These are phyloP conservation scores for Stegodyphus mimosarum DNA, from an alignment of 1,140 invertebrate species.

Conservation along the genomic window DNA sequence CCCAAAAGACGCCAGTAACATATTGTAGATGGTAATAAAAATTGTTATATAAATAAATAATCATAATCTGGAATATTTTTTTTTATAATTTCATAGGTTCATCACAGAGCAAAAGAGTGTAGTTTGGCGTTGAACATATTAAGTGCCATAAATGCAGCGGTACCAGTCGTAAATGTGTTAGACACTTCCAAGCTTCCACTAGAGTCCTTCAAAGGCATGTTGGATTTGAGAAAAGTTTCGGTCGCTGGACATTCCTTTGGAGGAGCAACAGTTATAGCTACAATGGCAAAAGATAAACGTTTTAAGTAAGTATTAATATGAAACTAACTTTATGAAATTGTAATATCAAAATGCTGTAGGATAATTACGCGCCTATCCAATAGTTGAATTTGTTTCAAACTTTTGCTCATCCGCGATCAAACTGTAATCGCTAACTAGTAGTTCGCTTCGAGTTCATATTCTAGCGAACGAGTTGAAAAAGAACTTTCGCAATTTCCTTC, in stretches of 20 bases:
- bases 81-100: slow-evolving; percentile 46
- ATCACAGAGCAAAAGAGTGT: slow-evolving; percentile 71
- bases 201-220: slow-evolving; percentile 64
- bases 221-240: slow-evolving; percentile 72
- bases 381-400: too few relatives aligned
- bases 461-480: too few relatives aligned
- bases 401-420: too few relatives aligned
- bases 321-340: not conserved
- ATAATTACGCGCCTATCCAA: too few relatives aligned
- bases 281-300: slow-evolving; percentile 71
- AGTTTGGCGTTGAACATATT: slow-evolving; percentile 72
- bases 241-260: slow-evolving; percentile 79
- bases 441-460: too few relatives aligned
- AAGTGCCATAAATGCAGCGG: slow-evolving; percentile 72
- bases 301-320: slow-evolving; percentile 67
- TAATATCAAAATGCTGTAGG: too few relatives aligned
- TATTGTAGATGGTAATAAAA: not conserved
- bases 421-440: too few relatives aligned
- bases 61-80: not conserved
- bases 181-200: slow-evolving; percentile 56
- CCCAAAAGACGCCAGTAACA: too few relatives aligned
- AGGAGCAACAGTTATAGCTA: slow-evolving; percentile 73
- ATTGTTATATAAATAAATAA: not conserved
- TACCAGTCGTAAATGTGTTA: slow-evolving; percentile 72
- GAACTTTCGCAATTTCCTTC: too few relatives aligned